phyloP scores from a whole-genome alignment of 1,140 invertebrate genomes.

The Drosophila pseudoananassae region DNA sequence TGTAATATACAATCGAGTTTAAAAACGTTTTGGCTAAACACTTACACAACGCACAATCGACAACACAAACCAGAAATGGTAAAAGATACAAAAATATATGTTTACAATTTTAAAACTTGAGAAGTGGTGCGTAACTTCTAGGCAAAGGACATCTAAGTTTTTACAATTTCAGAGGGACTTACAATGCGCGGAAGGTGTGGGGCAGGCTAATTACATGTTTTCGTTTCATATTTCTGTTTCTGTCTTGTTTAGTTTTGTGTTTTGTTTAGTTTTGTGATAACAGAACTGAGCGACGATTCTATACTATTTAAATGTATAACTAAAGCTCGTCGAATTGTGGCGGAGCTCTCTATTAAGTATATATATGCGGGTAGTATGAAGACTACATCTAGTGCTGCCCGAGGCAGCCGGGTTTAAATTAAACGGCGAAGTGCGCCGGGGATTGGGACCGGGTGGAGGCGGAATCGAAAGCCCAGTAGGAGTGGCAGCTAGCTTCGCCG shows the following conservation, averaged over 20 bases:
- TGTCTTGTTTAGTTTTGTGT: not conserved
- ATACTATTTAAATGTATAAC: constrained; percentile 52
- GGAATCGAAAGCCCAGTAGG: constrained; percentile 37
- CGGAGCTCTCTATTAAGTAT: constrained; percentile 53
- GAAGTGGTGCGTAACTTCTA: constrained; percentile 38
- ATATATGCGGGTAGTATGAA: constrained; percentile 36
- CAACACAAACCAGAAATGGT: constrained; percentile 52
- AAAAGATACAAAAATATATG: constrained; percentile 53
- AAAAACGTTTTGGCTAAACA: constrained; percentile 47
- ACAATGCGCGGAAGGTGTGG: constrained; percentile 1
- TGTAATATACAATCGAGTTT: constrained; percentile 63
- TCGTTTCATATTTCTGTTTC: not conserved
- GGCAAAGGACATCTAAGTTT: constrained; percentile 23
- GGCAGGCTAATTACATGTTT: constrained; percentile 29
- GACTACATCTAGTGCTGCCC: constrained; percentile 35
- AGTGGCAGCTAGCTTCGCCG: constrained; percentile 24
- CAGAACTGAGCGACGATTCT: constrained; percentile 28
- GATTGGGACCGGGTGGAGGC: constrained; percentile 10
- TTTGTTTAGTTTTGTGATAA: constrained; percentile 18
- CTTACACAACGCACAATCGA: constrained; percentile 55
- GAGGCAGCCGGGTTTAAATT: constrained; percentile 43
- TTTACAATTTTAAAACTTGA: constrained; percentile 50
- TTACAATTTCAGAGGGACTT: constrained; percentile 47
- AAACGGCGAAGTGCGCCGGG: constrained; percentile 18
- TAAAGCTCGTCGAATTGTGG: constrained; percentile 41